Base-by-base conservation (phyloP, 37 sponge, comb jelly and placozoan species). In the Spongilla lacustris region DNA sequence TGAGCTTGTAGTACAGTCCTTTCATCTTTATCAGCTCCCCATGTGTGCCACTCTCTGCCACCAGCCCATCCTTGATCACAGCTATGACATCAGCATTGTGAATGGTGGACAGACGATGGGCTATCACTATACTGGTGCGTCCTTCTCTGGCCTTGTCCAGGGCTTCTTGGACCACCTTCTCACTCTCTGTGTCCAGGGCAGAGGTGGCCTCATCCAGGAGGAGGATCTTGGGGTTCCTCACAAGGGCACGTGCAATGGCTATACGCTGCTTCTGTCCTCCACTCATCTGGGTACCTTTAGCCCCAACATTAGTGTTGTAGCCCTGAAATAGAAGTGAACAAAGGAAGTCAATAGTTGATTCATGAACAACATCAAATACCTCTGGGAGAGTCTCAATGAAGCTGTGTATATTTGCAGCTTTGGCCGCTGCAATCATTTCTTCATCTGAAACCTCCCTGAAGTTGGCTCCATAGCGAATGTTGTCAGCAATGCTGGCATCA, bases 131-230 rank as follows among this genome's bases (percentile, higher is more conserved):
- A 14, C 50, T 68, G 68, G 81, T 67, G 28, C 81, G 66, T 66
- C 91, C 91, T 71, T 89, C 30, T 50, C 87, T 81, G 6, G 85
- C 86, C 29, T 79, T 81, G 76, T 94, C 94, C 71, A 96, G 71
- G 11, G 97, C 97, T 24, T 94, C 83, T 50, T 93, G 94, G 27
- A 96, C 97, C 27, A 92, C 50, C 13, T 83, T 89, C 83, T 96
- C 97, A 32, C 92, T 91, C 67, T 93, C 86, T 12, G 97, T 83
- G 75, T 96, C 97, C 58, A 96, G 85, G 14, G 97, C 97, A 94
- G 94, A 94, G 4, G 97, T 96, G 35, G 97, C 97, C 80, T 97
- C 97, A 77, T 97, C 97, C 75, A 97, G 75, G 46, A 97, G 90
- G 25, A 97, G 87, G 17, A 97, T 81, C 17, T 29, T 69, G 67